Conservation (phyloP, 2,888 invertebrate genomes). For the Candidula unifasciata region DNA sequence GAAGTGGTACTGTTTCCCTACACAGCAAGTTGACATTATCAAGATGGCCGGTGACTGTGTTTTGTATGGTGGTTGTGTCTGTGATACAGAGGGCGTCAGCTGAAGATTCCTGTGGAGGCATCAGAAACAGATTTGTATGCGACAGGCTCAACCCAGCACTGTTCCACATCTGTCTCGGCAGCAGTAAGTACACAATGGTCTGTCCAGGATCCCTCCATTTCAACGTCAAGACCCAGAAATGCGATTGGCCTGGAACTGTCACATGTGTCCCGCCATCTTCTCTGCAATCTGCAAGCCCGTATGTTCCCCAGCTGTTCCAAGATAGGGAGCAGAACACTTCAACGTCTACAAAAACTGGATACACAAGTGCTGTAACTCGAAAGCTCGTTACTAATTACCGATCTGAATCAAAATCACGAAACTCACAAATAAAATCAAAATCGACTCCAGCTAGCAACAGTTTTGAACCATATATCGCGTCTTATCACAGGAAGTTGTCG, state of each 20-base stretch:
- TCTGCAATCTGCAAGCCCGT: not conserved
- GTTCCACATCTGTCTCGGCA: conserved; percentile 58
- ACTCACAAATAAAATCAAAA: not conserved
- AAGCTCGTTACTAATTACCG: too few species aligned
- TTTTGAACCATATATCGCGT: not conserved
- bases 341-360: not conserved
- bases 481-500: not conserved
- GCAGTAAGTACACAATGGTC: conserved; percentile 55
- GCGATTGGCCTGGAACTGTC: conserved; percentile 62
- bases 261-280: conserved; percentile 51
- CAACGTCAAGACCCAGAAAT: conserved; percentile 59
- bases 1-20: not conserved
- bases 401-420: too few species aligned
- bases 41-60: not conserved
- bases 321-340: not conserved
- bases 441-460: not conserved
- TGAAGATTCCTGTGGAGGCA: conserved; percentile 34
- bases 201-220: conserved; percentile 61
- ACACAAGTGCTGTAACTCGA: too few species aligned
- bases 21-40: not conserved
- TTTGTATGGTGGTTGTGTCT: not conserved
- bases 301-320: not conserved
- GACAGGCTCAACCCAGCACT: conserved; percentile 52
- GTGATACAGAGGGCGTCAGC: not conserved
- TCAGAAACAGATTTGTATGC: conserved; percentile 55